Conservation (phyloP, 2,113 vertebrate genomes). For the Clupea harengus region DNA sequence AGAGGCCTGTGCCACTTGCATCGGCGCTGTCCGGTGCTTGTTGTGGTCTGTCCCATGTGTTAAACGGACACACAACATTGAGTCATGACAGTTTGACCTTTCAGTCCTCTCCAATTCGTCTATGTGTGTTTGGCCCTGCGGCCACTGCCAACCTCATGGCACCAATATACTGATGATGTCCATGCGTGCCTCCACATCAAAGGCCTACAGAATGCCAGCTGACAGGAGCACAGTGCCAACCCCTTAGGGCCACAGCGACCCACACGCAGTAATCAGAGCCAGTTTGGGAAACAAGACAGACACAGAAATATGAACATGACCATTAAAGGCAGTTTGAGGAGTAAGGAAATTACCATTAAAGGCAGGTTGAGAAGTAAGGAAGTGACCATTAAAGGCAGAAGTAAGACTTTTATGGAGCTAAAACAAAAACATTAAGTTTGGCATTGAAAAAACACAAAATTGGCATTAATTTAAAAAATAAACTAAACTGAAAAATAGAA, state of each 20-base stretch:
- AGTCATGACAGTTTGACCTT: neutral
- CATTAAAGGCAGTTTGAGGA: neutral
- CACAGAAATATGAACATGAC: neutral
- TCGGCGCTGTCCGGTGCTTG: neutral
- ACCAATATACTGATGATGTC: neutral
- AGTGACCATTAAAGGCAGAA: no score
- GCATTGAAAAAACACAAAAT: no score
- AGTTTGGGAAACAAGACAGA: neutral
- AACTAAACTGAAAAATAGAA: no score
- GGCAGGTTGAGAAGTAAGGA: no score
- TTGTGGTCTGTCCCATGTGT: neutral
- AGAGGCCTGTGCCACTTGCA: neutral
- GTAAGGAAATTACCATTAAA: neutral
- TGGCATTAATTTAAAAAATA: no score
- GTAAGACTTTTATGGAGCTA: no score
- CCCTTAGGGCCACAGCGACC: neutral
- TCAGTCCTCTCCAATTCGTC: conserved; percentile 16
- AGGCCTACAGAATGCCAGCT: neutral
- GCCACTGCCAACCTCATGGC: neutral
- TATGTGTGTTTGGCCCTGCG: neutral
- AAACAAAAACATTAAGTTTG: no score
- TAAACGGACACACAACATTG: neutral
- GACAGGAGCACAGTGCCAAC: conserved; percentile 30
- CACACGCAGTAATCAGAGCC: neutral
- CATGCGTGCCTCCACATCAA: neutral